Evolutionary conservation across 2,113 vertebrate species (phyloP), one percentile per base, ranked within the genome.

Genomic region (Ptyas mucosa): DNA sequence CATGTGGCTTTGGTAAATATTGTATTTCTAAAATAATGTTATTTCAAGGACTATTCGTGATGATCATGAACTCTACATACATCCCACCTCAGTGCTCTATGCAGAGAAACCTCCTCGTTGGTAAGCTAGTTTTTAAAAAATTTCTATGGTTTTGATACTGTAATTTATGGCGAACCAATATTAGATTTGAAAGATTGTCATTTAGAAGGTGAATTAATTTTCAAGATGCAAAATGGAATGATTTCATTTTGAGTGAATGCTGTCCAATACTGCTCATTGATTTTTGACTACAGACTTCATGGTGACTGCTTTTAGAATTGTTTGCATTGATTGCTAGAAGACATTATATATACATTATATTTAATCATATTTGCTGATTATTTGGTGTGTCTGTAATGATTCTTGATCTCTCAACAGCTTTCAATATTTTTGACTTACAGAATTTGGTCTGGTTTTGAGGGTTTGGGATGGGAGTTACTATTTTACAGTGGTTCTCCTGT

Each of bases 91-190:
- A 0, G 99, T 99, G 91, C 95, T 99, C 43, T 99, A 98, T 8
- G 98, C 98, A 15, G 99, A 99, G 97, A 99, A 99, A 94, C 99
- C 99, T 8, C 99, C 99, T 51, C 99, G 99, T 96, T 99, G 99
- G 99, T 99, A 92, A 92, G 95, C 94, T 93, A 20, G 10, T 53
- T 57, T 81, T 54, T 15, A n/a, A n/a, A n/a, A n/a, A n/a, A 24
- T 1, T 54, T 3, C 24, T 75, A 43, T 89, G 55, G 1, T 23
- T 53, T 64, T 89, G 26, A 89, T 26, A n/a, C 20, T 46, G 14
- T 46, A 92, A 81, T 39, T 91, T 18, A 14, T 86, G 26, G 21
- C 57, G 24, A 85, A 39, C 29, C 34, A 26, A 21, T 58, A 20
- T 51, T 52, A 52, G 12, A 52, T n/a, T 9, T 87, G 86, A n/a